phyloP scores from a whole-genome alignment of 2,888 invertebrate genomes.

The Aphodius sticticus region DNA sequence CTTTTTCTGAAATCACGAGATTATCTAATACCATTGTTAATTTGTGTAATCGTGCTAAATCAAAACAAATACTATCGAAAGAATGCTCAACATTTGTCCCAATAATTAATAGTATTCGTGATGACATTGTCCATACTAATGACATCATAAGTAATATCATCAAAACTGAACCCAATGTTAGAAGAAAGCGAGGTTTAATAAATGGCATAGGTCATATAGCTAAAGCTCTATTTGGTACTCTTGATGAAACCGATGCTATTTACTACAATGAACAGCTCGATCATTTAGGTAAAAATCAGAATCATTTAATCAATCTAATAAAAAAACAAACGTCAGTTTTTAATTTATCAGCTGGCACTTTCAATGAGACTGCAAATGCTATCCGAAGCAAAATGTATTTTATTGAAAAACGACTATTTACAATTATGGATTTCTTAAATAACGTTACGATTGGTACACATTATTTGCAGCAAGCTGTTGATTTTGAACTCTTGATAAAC shows the following conservation, averaged over 20 bases:
- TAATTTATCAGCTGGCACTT: neutral
- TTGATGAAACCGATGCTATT: neutral
- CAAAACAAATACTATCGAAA: neutral
- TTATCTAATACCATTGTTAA: neutral
- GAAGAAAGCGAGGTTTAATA: neutral
- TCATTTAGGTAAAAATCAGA: slow-evolving; percentile 4
- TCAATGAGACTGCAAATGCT: neutral
- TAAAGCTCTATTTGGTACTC: slow-evolving; percentile 11
- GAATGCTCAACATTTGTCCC: neutral
- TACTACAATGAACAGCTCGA: neutral
- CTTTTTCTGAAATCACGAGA: neutral
- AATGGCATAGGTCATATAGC: neutral
- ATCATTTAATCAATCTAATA: slow-evolving; percentile 6
- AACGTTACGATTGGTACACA: neutral
- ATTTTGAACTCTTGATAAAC: slow-evolving; percentile 15
- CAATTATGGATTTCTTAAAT: neutral
- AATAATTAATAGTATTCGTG: neutral
- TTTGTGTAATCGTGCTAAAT: neutral
- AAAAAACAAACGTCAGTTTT: slow-evolving; percentile 8
- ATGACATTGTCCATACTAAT: neutral
- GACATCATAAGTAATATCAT: neutral
- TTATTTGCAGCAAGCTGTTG: neutral
- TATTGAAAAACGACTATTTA: slow-evolving; percentile 8
- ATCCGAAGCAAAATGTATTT: neutral
- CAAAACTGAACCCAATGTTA: neutral